phyloP scores from a whole-genome alignment of 1,140 invertebrate genomes.

The Bombus impatiens region DNA sequence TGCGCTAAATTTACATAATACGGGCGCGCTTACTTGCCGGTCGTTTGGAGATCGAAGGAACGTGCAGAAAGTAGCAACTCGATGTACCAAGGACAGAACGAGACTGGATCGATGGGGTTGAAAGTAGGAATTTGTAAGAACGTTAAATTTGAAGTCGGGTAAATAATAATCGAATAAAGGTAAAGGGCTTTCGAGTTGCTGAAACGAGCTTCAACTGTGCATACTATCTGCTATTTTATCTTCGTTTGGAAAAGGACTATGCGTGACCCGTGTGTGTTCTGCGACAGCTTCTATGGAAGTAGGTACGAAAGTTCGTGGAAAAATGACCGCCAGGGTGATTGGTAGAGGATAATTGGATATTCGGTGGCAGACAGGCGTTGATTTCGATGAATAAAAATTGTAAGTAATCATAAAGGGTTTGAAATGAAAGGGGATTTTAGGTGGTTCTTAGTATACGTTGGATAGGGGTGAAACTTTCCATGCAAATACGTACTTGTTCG shows the following conservation, averaged over 20 bases:
- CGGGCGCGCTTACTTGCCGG: no score
- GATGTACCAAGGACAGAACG: no score
- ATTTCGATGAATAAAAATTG: neutral
- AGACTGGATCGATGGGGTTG: no score
- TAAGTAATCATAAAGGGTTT: neutral
- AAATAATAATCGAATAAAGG: no score
- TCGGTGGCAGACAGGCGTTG: neutral
- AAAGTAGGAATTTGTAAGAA: no score
- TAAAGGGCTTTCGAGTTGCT: no score
- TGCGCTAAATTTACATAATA: no score
- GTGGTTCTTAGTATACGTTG: neutral
- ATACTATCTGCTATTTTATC: neutral
- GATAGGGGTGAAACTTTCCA: neutral
- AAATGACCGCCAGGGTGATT: neutral
- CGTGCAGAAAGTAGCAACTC: no score
- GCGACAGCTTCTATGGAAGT: neutral
- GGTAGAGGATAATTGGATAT: neutral
- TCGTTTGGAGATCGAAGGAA: no score
- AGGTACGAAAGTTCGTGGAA: neutral
- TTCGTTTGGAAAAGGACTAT: neutral
- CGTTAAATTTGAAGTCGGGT: no score
- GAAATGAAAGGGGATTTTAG: neutral
- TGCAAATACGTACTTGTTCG: no score
- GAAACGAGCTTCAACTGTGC: no score
- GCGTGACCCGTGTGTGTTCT: neutral